Conservation (phyloP, 2,797 vertebrate genomes). For the Sebastolobus alascanus region DNA sequence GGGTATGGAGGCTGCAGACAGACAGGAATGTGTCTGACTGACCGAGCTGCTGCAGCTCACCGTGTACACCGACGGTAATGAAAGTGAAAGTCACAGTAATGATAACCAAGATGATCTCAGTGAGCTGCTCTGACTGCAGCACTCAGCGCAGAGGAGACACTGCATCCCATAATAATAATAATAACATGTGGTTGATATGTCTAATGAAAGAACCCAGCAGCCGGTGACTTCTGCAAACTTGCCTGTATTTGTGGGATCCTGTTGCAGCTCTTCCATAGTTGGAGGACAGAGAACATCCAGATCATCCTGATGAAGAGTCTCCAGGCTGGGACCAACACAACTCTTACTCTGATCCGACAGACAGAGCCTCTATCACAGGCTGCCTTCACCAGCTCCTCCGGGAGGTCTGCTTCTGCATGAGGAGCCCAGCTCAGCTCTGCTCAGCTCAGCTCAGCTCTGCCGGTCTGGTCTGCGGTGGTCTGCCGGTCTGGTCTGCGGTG, state of each 20-base stretch:
- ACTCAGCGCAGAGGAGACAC: too few relatives aligned
- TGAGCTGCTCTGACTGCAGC: slow-evolving; percentile 10
- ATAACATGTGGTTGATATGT: too few relatives aligned
- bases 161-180: too few relatives aligned
- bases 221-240: slow-evolving; percentile 47
- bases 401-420: not conserved
- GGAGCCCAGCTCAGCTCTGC: not conserved
- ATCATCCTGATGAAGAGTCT: too few relatives aligned
- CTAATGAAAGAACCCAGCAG: too few relatives aligned
- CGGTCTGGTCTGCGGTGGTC: not conserved
- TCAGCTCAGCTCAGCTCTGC: not conserved
- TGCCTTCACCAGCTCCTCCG: not conserved
- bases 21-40: slow-evolving; percentile 26
- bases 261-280: slow-evolving; percentile 49
- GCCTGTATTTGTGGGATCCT: slow-evolving; percentile 42
- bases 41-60: slow-evolving; percentile 24
- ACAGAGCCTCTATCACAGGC: not conserved
- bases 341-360: not conserved
- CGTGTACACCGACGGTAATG: not conserved
- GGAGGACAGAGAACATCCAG: slow-evolving; percentile 1
- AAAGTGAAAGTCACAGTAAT: not conserved
- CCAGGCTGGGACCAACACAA: not conserved
- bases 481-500: too few relatives aligned
- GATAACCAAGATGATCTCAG: not conserved
- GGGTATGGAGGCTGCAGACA: slow-evolving; percentile 13